Base-by-base conservation (phyloP, 1,140 invertebrate species). In the Cydia splendana region DNA sequence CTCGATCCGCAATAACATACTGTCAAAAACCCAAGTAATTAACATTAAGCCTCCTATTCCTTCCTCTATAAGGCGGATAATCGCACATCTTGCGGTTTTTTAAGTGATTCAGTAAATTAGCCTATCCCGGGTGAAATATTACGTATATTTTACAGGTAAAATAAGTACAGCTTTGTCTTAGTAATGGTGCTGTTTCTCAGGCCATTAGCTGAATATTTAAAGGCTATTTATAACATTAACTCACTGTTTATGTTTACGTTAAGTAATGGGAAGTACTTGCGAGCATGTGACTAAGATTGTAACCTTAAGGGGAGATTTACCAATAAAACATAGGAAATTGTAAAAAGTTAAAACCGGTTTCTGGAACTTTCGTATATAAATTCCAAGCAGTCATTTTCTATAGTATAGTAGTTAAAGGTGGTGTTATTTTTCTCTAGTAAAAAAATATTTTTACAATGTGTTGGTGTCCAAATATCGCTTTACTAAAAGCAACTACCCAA, bases 101-200 rank as follows among this genome's bases (percentile, higher is more conserved):
- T 38, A 71, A 71, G 67, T 71, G 67, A 71, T 71, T 71, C n/a
- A 71, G 34, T 71, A 71, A 71, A 71, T 71, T 71, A 42, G 67
- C 67, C 38, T 71, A 18, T 69, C 28, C 34, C 2, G n/a, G 7
- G 67, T 71, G 67, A 71, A 71, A 71, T 71, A 71, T 71, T 71
- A 71, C 67, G 67, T 71, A 71, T 71, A 71, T 71, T 71, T 71
- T 71, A 38, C 67, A 71, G 67, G 67, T 71, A 71, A 71, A 71
- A 71, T 38, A 71, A 71, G 67, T 71, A 71, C 30, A 71, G 67
- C 67, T 71, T 71, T 71, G 67, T 71, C 67, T 71, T 71, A 18
- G 34, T 71, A 71, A 71, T 71, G 67, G 67, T 71, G 30, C 67
- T 71, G 67, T 42, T 71, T 71, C 67, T 71, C 34, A 42, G 67